Conservation (phyloP, 2,113 vertebrate genomes). For the Peromyscus maniculatus region DNA sequence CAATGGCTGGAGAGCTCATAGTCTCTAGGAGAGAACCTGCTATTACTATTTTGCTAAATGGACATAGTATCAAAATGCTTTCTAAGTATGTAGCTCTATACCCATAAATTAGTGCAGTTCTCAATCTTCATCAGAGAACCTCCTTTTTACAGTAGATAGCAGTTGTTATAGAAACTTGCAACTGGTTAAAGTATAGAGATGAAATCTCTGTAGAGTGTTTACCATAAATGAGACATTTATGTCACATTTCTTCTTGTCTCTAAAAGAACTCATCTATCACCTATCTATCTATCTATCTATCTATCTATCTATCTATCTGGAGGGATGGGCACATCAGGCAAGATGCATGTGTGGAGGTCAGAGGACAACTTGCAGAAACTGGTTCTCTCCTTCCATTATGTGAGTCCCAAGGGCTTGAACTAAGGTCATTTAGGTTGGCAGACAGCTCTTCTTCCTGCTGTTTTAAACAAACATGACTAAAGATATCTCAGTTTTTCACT, state of each 20-base stretch:
- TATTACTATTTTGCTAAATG: neutral
- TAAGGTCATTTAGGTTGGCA: neutral
- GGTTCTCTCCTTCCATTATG: neutral
- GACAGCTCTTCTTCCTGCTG: neutral
- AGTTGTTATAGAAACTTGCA: neutral
- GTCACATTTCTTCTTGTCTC: neutral
- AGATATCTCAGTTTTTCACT: constrained; percentile 70
- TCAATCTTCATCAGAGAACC: neutral
- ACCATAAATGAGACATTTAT: neutral
- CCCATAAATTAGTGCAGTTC: neutral
- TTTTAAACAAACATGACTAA: constrained; percentile 75
- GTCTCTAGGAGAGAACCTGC: neutral
- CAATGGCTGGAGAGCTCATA: neutral
- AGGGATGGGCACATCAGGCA: neutral
- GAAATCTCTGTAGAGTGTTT: neutral
- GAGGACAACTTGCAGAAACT: neutral
- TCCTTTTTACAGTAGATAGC: neutral
- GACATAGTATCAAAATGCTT: neutral
- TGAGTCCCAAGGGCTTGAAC: neutral
- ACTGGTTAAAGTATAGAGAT: neutral
- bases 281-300: neutral
- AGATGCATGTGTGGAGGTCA: neutral
- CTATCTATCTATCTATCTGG: neutral
- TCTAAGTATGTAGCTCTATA: neutral
- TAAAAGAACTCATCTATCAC: neutral